Evolutionary conservation across 2,888 invertebrate genomes (phyloP).

Genomic region (Drosophila percnosoma): DNA sequence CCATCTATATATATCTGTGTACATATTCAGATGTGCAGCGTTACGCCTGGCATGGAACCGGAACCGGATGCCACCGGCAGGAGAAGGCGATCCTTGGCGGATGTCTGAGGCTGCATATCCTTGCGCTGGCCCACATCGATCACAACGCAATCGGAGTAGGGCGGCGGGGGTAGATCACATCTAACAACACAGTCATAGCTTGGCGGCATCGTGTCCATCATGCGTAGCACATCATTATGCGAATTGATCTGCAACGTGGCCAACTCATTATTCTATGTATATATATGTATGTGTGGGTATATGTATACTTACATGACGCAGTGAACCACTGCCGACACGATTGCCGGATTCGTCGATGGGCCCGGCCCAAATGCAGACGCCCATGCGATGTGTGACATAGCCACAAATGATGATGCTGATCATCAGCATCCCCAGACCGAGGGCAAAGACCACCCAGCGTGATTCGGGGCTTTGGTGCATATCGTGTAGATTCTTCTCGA

Average conservation of each 20-base stretch:
- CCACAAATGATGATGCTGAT: constrained; percentile 85
- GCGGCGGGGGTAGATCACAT: constrained; percentile 84
- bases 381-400: constrained; percentile 85
- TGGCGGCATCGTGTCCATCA: constrained; percentile 84
- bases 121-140: constrained; percentile 82
- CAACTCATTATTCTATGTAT: background rate
- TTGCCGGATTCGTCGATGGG: constrained; percentile 83
- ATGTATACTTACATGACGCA: constrained; percentile 73
- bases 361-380: constrained; percentile 85
- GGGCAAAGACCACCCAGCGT: constrained; percentile 84
- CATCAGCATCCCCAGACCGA: constrained; percentile 84
- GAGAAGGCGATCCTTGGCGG: constrained; percentile 52
- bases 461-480: constrained; percentile 82
- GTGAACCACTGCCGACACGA: constrained; percentile 61
- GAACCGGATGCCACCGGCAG: constrained; percentile 19
- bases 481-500: constrained; percentile 85
- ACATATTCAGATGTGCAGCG: constrained; percentile 74
- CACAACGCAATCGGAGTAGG: constrained; percentile 84
- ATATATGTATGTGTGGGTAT: background rate
- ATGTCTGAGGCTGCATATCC: constrained; percentile 69
- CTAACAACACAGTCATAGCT: constrained; percentile 85
- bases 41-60: constrained; percentile 47
- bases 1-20: too few relatives aligned
- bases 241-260: constrained; percentile 81
- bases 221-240: constrained; percentile 83